Conservation (phyloP, 2,797 vertebrate genomes). For the Harpagifer antarcticus region DNA sequence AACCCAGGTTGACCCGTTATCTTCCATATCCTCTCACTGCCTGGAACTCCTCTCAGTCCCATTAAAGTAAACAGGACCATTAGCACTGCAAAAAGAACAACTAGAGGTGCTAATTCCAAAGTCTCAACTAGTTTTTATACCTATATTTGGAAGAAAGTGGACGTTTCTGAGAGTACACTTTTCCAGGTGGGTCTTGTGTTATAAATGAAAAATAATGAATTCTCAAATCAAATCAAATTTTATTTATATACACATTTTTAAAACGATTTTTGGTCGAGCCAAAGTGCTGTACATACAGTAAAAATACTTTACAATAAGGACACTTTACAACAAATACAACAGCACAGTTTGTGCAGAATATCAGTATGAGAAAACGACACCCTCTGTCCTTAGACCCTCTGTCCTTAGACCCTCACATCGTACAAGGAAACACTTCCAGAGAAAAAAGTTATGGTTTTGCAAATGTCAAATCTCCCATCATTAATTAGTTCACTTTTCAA, state of each 20-base stretch:
- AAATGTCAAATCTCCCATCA: conserved; percentile 12
- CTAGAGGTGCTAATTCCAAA: conserved; percentile 7
- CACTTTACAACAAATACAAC: no score
- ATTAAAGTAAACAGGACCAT: conserved; percentile 27
- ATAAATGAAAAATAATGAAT: conserved; percentile 4
- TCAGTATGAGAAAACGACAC: no score
- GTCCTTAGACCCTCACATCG: no score
- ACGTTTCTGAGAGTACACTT: background rate
- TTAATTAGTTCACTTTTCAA: conserved; percentile 14
- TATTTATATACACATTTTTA: no score
- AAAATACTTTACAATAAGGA: no score
- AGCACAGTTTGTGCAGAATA: no score
- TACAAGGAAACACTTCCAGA: no score
- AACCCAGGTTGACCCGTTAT: conserved; percentile 31
- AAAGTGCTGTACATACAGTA: no score
- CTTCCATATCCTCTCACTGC: conserved; percentile 17
- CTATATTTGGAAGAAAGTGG: conserved; percentile 18
- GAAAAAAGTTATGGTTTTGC: background rate
- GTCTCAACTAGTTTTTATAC: conserved; percentile 24
- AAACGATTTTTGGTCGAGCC: no score
- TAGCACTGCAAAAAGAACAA: background rate
- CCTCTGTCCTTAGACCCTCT: no score
- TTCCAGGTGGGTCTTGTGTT: conserved; percentile 14
- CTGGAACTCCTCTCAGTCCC: conserved; percentile 27
- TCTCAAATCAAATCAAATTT: no score